phyloP scores from a whole-genome alignment of 2,888 invertebrate species.

The Caenorhabditis imperialis region DNA sequence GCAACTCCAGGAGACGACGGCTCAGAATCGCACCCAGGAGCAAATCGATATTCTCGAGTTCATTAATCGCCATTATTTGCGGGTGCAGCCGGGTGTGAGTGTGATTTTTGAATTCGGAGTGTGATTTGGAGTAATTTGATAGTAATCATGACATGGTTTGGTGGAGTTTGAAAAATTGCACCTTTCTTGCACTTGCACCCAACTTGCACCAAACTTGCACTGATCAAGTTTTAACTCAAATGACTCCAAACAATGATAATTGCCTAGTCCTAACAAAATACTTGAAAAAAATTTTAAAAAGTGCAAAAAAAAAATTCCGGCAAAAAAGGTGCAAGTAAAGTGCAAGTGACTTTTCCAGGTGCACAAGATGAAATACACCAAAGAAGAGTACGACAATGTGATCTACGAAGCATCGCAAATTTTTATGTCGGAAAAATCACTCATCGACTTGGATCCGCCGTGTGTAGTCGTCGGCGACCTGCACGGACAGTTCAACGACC shows the following conservation, averaged over 20 bases:
- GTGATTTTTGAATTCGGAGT: neutral
- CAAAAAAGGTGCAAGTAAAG: too few relatives aligned
- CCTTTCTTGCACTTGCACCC: too few relatives aligned
- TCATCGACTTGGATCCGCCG: constrained; percentile 66
- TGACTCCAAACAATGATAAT: too few relatives aligned
- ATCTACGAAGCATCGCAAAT: constrained; percentile 49
- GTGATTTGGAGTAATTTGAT: too few relatives aligned
- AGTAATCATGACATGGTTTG: too few relatives aligned
- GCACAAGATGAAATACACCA: constrained; percentile 59
- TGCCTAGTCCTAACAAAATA: too few relatives aligned
- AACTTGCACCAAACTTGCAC: too few relatives aligned
- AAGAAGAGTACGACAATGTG: constrained; percentile 57
- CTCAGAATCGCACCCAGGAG: constrained; percentile 28
- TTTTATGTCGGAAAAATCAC: constrained; percentile 56
- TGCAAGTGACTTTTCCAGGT: constrained; percentile 50
- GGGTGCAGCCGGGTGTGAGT: constrained; percentile 48
- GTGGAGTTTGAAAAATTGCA: too few relatives aligned
- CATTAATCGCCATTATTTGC: constrained; percentile 56
- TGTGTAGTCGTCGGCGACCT: constrained; percentile 64
- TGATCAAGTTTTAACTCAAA: too few relatives aligned
- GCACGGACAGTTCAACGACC: constrained; percentile 67
- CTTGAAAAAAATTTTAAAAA: too few relatives aligned
- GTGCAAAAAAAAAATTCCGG: too few relatives aligned
- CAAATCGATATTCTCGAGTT: constrained; percentile 33
- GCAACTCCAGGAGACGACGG: constrained; percentile 28